A percentile compares a stretch with the other conserved stretches of the same genome.
Conservation (phyloP, 1,140 invertebrate genomes). For the Neodiprion lecontei region DNA sequence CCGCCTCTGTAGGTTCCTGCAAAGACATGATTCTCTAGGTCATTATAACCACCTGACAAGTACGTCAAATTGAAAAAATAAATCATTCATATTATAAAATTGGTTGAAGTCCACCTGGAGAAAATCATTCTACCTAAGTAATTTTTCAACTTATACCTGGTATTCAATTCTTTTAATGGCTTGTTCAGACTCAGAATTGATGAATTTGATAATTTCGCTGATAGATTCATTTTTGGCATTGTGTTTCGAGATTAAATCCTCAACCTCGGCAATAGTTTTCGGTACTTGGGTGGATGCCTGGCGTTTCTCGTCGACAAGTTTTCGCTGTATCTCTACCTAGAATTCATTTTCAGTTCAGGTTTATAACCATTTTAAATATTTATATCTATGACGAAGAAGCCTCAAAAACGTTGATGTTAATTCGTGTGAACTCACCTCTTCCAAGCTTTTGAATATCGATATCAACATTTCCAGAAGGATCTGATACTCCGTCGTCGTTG, state of each 20-base stretch:
- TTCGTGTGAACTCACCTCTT: slow-evolving; percentile 65
- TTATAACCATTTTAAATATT: not conserved
- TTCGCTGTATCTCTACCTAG: slow-evolving; percentile 64
- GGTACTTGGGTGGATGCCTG: slow-evolving; percentile 50
- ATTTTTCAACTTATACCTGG: slow-evolving; percentile 63
- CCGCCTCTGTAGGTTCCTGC: slow-evolving; percentile 74
- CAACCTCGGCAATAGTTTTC: slow-evolving; percentile 58
- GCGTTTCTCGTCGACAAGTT: slow-evolving; percentile 57
- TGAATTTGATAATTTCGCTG: slow-evolving; percentile 67
- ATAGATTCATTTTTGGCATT: slow-evolving; percentile 66
- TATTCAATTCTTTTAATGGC: slow-evolving; percentile 70
- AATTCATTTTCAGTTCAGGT: slow-evolving; percentile 21
- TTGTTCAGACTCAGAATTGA: slow-evolving; percentile 69
- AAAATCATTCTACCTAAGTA: slow-evolving; percentile 53
- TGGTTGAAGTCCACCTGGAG: not conserved
- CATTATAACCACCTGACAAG: slow-evolving; percentile 17
- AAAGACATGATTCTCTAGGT: slow-evolving; percentile 31
- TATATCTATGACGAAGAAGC: slow-evolving; percentile 9
- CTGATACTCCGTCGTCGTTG: slow-evolving; percentile 76
- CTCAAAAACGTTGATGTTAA: slow-evolving; percentile 33
- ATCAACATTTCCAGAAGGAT: slow-evolving; percentile 76
- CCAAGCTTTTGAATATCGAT: slow-evolving; percentile 72
- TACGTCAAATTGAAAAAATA: slow-evolving; percentile 51
- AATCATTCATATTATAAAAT: not conserved
- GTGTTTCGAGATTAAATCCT: slow-evolving; percentile 66